Evolutionary conservation across 2,113 vertebrate genomes (phyloP).

Genomic region (Thymallus thymallus): DNA sequence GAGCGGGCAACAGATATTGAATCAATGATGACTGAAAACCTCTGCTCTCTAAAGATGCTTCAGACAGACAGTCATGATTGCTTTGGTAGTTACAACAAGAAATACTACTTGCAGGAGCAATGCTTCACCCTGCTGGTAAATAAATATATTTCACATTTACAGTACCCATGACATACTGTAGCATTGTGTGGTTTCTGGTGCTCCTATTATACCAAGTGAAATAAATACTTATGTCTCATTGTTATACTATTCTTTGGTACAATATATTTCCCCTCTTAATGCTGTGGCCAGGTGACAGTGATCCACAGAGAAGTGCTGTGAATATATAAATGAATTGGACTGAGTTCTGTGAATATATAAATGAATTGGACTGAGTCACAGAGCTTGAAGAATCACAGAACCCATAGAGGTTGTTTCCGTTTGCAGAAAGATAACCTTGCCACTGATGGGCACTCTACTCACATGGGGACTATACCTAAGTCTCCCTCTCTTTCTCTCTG

Average conservation of each 20-base stretch:
- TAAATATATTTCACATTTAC: conserved; percentile 7
- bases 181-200: too few species aligned
- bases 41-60: too few species aligned
- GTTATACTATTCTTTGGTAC: background rate
- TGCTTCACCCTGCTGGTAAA: conserved; percentile 48
- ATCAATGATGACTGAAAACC: too few species aligned
- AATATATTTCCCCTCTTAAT: background rate
- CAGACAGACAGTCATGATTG: too few species aligned
- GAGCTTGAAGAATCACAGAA: too few species aligned
- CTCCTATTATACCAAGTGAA: background rate
- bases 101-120: background rate
- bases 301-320: conserved; percentile 1
- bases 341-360: conserved; percentile 5
- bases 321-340: background rate
- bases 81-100: too few species aligned
- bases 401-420: too few species aligned
- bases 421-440: background rate
- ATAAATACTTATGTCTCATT: background rate
- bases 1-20: too few species aligned
- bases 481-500: background rate
- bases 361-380: background rate
- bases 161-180: background rate
- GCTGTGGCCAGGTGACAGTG: background rate
- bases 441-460: background rate
- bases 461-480: background rate